phyloP scores from a whole-genome alignment of 2,113 vertebrate species.

The Zootoca vivipara region DNA sequence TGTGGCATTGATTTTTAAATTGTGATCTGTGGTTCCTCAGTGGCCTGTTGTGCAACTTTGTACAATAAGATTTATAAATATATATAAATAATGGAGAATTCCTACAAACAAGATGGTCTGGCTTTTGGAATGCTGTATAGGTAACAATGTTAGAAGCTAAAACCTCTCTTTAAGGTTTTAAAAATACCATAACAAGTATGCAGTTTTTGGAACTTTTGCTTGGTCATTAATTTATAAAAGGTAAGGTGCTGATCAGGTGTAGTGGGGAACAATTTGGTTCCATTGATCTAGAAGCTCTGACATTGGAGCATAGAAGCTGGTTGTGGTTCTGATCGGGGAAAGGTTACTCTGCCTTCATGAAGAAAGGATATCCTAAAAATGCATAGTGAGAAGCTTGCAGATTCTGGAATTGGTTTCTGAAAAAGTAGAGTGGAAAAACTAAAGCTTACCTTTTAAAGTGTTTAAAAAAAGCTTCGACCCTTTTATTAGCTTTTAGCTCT shows the following conservation, averaged over 20 bases:
- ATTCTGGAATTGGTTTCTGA: not conserved
- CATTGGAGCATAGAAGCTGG: no score
- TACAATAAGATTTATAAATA: not conserved
- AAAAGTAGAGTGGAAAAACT: constrained; percentile 6
- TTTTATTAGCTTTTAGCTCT: constrained; percentile 17
- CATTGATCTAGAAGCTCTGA: not conserved
- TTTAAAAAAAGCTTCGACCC: constrained; percentile 29
- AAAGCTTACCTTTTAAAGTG: not conserved
- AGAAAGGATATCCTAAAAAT: not conserved
- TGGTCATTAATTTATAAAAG: not conserved
- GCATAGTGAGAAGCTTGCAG: not conserved
- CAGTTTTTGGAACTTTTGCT: no score
- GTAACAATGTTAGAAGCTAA: not conserved
- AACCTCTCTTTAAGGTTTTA: not conserved
- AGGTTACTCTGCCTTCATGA: not conserved
- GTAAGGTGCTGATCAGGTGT: not conserved
- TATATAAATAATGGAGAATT: not conserved
- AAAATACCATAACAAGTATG: not conserved
- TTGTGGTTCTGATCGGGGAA: not conserved
- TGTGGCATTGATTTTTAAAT: no score
- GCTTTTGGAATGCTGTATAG: not conserved
- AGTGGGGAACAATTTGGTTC: not conserved
- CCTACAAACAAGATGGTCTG: not conserved
- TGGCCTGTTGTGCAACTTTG: not conserved
- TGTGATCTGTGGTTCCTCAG: not conserved